Conservation (phyloP, 2,113 vertebrate genomes). For the Datnioides undecimradiatus region DNA sequence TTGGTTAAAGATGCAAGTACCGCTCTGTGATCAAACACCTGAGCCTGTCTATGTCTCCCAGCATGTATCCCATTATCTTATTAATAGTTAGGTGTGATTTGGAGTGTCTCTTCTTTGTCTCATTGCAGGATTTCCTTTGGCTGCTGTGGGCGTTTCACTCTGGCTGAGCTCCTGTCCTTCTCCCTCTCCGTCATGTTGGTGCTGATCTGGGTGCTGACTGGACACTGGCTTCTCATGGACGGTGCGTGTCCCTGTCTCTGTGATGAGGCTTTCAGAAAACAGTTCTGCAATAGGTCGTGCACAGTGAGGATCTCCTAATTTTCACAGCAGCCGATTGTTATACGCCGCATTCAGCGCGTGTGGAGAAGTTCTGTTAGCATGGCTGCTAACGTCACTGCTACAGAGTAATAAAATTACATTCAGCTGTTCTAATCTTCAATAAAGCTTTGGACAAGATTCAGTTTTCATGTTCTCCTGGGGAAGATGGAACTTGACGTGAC, state of each 20-base stretch:
- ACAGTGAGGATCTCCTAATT: not conserved
- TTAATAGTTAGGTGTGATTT: not conserved
- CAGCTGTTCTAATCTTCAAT: not conserved
- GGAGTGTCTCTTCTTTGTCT: not conserved
- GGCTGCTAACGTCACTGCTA: not conserved
- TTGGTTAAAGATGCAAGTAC: not conserved
- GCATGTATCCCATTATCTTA: not conserved
- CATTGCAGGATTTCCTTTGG: conserved; percentile 95
- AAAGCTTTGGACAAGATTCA: not conserved
- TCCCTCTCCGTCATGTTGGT: conserved; percentile 97
- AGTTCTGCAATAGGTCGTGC: not conserved
- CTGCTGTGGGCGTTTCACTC: conserved; percentile 98
- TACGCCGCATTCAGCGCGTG: not conserved
- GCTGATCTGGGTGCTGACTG: conserved; percentile 99
- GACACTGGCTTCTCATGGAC: conserved; percentile 99
- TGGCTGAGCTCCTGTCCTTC: conserved; percentile 96
- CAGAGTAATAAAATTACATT: not conserved
- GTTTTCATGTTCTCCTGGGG: not conserved
- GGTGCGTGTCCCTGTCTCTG: conserved; percentile 81
- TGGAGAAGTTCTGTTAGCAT: not conserved
- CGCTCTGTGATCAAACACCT: not conserved
- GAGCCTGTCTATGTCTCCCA: not conserved
- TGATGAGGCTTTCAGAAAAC: not conserved
- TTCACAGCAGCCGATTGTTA: not conserved
- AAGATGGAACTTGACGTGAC: conserved; percentile 15